Base-by-base conservation (phyloP, 2,113 vertebrate genomes). In the Campylorhamphus procurvoides region DNA sequence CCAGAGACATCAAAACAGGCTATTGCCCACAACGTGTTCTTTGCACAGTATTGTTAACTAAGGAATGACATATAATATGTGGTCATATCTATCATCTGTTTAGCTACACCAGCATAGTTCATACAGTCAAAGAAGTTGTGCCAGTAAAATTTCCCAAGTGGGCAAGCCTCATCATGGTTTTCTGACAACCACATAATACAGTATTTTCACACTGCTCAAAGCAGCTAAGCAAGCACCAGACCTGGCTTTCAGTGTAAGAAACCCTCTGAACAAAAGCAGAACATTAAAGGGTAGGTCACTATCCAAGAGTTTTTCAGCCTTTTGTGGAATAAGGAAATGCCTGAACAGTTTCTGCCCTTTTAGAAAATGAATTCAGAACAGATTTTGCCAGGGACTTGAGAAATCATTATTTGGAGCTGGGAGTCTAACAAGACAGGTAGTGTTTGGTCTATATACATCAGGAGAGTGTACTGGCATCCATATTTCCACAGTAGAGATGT, bases 1-100 rank as follows among this genome's bases (percentile, higher is more conserved):
- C 52, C 76, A 91, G 80, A 92, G 73, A 92, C 84, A 95, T 89
- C 93, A 95, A 94, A 94, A 81, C 76, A 93, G 47, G 33, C 42
- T 37, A 87, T 64, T 93, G 89, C 83, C 85, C 79, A 83, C 80
- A 93, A 59, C 1, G 1, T 77, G 64, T 75, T 89, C 25, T 83
- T 86, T 81, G 68, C 46, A n/a, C 0, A 0, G 68, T 63, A 47
- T 59, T 89, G 85, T 92, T 90, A 68, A 84, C 91, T 91, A 75
- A 87, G 87, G 58, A 91, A 76, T 82, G 89, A 72, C 77, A 69
- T 64, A 50, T 69, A 69, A 76, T 64, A 81, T 58, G 47, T 92
- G 58, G 93, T 94, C 90, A 39, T 84, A 72, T 82, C 81, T 93
- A 50, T 90, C n/a, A 69, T 93, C 86, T 95, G 19, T 62, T 92